Evolutionary conservation across 2,888 invertebrate genomes (phyloP), one percentile per base, ranked within the genome.

Genomic region (Gryllus longicercus): DNA sequence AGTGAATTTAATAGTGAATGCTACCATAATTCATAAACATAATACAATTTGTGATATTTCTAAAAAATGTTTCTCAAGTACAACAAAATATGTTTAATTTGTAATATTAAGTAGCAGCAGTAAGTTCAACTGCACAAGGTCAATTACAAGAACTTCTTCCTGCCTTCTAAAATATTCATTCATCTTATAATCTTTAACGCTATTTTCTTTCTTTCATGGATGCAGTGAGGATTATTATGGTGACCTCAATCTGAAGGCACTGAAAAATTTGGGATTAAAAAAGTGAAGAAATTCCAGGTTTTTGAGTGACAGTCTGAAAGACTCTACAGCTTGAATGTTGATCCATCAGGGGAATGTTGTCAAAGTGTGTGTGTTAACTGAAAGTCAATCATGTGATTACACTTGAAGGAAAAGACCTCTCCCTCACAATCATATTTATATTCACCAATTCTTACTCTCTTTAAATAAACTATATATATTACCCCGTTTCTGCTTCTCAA

Each of bases 171-270:
- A 38, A 38, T 38, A 38, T 38, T 38, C 38, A 38, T 38, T 38
- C 38, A 38, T 38, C 38, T 38, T 38, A 38, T 38, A 38, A 38
- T 5, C 38, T 38, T 38, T 38, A 38, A 38, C 38, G 38, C 38
- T 38, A 38, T 50, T 50, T 77, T 16, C n/a, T 51, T 23, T 50
- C 16, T 16, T 78, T 21, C 51, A 51, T 51, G 50, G n/a, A 84
- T 85, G 84, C 90, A 96, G 96, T 89, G 95, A 96, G 90, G 96
- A 96, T 89, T 96, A 96, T 90, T 96, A 96, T 88, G 96, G 96
- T 84, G 95, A 95, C 86, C 93, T 96, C 85, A 96, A 96, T 88
- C 90, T 96, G 84, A 96, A 96, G 89, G 93, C 94, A 82, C 89
- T 96, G 86, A 94, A 93, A 90, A 96, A 96, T 87, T 88, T 93